Percentiles rank a stretch among this genome's conserved stretches.
phyloP scores from a whole-genome alignment of 2,888 invertebrate species.

The Odontocerum albicorne region DNA sequence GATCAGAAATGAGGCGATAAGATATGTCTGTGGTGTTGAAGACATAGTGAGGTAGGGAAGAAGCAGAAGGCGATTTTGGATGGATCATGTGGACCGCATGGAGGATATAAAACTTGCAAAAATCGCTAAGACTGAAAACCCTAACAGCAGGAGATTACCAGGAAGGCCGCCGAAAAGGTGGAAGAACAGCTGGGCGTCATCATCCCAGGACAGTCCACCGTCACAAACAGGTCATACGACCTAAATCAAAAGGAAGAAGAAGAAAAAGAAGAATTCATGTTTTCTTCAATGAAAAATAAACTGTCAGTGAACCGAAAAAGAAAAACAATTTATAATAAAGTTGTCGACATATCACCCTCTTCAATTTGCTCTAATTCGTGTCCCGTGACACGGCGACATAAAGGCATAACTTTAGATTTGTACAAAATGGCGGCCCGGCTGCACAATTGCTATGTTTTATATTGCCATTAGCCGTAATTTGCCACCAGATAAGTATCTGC shows the following conservation, averaged over 20 bases:
- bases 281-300: background rate
- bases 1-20: too few species aligned
- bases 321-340: constrained; percentile 25
- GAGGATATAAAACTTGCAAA: too few species aligned
- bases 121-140: too few species aligned
- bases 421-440: constrained; percentile 28
- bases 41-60: too few species aligned
- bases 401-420: constrained; percentile 21
- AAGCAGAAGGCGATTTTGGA: too few species aligned
- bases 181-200: too few species aligned
- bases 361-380: constrained; percentile 27
- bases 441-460: constrained; percentile 32
- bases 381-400: constrained; percentile 34
- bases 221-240: too few species aligned
- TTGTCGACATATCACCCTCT: constrained; percentile 33
- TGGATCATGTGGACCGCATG: too few species aligned
- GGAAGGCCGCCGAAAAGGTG: too few species aligned
- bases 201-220: too few species aligned
- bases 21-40: too few species aligned
- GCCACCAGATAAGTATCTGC: constrained; percentile 31
- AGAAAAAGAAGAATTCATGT: background rate
- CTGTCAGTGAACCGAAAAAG: background rate
- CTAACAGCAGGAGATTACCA: too few species aligned
- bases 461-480: constrained; percentile 34
- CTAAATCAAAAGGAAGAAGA: background rate